Percentiles rank a stretch among this genome's conserved stretches.
phyloP scores from a whole-genome alignment of 2,113 vertebrate genomes.

The Prunella fulvescens region DNA sequence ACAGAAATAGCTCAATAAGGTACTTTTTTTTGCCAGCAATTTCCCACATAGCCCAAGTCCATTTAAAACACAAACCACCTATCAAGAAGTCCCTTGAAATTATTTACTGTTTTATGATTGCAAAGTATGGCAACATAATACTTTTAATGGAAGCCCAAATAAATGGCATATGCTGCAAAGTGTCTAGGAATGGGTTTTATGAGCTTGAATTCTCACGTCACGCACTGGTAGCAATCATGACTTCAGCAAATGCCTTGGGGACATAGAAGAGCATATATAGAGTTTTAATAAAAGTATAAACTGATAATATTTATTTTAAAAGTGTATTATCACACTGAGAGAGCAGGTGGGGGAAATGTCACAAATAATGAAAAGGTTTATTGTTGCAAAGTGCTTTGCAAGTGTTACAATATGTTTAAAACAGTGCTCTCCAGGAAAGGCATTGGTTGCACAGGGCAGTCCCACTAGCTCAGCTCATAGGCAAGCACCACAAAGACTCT shows the following conservation, averaged over 20 bases:
- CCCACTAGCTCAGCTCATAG: fast-evolving
- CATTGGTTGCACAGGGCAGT: not conserved
- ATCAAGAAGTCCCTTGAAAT: conserved; percentile 69
- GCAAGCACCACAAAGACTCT: not conserved
- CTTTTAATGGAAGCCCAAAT: conserved; percentile 68
- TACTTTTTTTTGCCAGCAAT: conserved; percentile 56
- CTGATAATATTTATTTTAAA: conserved; percentile 6
- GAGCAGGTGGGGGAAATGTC: not conserved
- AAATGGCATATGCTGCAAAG: conserved; percentile 60
- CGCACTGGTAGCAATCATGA: conserved; percentile 33
- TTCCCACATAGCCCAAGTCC: conserved; percentile 48
- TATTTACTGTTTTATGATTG: conserved; percentile 71
- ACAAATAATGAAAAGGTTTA: conserved; percentile 7
- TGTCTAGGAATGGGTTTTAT: conserved; percentile 64
- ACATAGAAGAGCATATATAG: not conserved
- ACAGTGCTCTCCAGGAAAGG: not conserved
- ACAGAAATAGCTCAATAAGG: conserved; percentile 27
- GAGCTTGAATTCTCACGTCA: conserved; percentile 58
- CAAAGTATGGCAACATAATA: conserved; percentile 66
- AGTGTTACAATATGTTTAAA: not conserved
- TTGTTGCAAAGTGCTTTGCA: conserved; percentile 21
- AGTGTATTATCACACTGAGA: not conserved
- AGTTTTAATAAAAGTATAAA: conserved; percentile 11
- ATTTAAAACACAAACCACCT: conserved; percentile 70
- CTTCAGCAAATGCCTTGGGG: conserved; percentile 42